A percentile compares a stretch with the other conserved stretches of the same genome.
These are phyloP conservation scores for Notamacropus eugenii DNA, from an alignment of 2,797 vertebrate species.

Conservation along the genomic window DNA sequence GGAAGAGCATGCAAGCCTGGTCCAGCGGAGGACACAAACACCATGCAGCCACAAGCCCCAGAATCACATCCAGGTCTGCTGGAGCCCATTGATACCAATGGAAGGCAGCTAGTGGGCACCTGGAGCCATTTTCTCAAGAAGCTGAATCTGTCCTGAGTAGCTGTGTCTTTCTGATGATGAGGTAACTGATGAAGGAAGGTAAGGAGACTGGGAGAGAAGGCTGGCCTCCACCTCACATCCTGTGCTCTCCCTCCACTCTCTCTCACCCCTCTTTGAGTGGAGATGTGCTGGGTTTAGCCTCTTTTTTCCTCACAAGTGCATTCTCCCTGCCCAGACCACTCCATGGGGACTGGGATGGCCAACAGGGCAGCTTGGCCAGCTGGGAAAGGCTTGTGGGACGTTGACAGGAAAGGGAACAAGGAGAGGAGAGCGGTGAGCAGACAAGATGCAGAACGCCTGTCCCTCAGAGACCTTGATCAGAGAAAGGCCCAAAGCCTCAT, in stretches of 20 bases:
- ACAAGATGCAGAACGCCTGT: no score
- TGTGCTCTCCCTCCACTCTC: background rate
- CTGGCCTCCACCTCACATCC: background rate
- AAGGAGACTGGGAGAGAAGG: conserved; percentile 12
- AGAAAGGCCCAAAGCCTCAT: background rate
- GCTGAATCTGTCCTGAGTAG: background rate
- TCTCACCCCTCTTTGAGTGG: background rate
- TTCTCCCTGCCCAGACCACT: conserved; percentile 64
- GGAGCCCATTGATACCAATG: background rate
- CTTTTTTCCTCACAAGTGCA: conserved; percentile 60
- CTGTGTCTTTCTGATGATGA: background rate
- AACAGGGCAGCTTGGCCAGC: no score
- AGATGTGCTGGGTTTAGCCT: conserved; percentile 72
- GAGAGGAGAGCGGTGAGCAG: no score
- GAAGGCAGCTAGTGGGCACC: background rate
- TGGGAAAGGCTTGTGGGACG: no score
- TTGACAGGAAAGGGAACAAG: background rate
- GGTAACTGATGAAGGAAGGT: background rate
- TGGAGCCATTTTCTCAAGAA: background rate
- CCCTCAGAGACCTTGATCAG: background rate
- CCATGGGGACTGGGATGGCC: conserved; percentile 11
- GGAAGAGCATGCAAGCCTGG: conserved; percentile 67
- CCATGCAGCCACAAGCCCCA: background rate
- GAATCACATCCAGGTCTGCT: background rate
- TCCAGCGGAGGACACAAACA: conserved; percentile 42